phyloP scores from a whole-genome alignment of 2,888 invertebrate genomes.

The Melanostoma mellinum region DNA sequence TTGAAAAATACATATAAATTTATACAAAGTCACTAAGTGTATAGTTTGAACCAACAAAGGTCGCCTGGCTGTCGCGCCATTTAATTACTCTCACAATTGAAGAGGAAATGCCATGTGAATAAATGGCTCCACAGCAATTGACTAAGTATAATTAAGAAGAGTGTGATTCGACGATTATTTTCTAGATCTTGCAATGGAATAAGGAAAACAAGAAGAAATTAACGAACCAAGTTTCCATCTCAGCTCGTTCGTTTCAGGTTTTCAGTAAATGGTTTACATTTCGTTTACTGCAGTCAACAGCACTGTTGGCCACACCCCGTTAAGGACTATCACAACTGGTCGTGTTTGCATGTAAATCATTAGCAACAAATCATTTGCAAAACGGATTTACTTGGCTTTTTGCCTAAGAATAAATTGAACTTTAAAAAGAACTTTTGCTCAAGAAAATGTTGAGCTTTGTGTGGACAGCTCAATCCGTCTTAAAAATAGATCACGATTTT shows the following conservation, averaged over 20 bases:
- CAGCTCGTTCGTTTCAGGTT: conserved; percentile 27
- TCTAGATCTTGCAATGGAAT: background rate
- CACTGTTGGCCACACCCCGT: conserved; percentile 26
- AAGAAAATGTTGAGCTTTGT: conserved; percentile 17
- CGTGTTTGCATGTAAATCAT: conserved; percentile 47
- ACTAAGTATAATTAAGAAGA: background rate
- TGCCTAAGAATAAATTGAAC: conserved; percentile 30
- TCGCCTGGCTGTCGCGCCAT: conserved; percentile 11
- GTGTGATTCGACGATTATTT: conserved; percentile 8
- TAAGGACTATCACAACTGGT: conserved; percentile 16
- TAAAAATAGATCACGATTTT: conserved; percentile 48
- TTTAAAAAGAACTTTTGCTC: conserved; percentile 30
- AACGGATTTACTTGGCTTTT: conserved; percentile 43
- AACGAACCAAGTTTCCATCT: background rate
- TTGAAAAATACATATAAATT: background rate
- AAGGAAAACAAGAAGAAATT: background rate
- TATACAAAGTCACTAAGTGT: background rate
- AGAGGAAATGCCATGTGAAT: conserved; percentile 13
- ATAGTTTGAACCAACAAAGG: conserved; percentile 33
- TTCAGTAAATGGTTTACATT: background rate
- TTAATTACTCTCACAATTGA: conserved; percentile 25
- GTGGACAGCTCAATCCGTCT: conserved; percentile 1
- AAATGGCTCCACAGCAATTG: background rate
- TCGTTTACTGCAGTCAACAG: conserved; percentile 3
- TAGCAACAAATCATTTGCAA: background rate